phyloP scores from a whole-genome alignment of 2,113 vertebrate genomes.

The Cavia porcellus region DNA sequence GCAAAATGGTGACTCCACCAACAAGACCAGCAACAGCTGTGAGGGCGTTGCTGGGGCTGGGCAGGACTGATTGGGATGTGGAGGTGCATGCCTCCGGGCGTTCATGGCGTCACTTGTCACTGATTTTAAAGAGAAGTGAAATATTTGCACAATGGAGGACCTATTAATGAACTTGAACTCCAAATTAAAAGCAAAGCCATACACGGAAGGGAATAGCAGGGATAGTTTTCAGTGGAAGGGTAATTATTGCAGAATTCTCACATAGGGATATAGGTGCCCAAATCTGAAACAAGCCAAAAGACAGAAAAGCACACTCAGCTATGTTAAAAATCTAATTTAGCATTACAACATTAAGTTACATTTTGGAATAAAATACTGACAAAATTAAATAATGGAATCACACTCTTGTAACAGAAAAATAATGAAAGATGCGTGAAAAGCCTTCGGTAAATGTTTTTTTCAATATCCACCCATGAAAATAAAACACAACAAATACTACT shows the following conservation, averaged over 20 bases:
- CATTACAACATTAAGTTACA: neutral
- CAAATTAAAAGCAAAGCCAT: neutral
- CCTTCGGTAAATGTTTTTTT: neutral
- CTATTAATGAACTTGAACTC: neutral
- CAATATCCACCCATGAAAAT: neutral
- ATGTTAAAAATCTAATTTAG: neutral
- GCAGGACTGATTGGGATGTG: too few relatives aligned
- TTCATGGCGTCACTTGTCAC: too few relatives aligned
- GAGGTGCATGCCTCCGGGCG: too few relatives aligned
- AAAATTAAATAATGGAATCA: neutral
- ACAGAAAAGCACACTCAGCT: neutral
- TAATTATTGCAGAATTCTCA: neutral
- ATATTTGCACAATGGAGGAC: neutral
- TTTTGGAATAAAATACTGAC: neutral
- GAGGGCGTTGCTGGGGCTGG: too few relatives aligned
- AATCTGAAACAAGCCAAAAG: neutral
- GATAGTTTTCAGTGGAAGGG: neutral
- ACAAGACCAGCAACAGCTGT: too few relatives aligned
- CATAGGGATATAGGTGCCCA: neutral
- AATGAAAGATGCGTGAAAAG: neutral
- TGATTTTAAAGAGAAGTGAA: neutral
- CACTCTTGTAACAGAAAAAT: neutral
- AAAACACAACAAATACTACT: neutral
- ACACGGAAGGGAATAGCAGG: neutral
- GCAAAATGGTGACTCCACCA: too few relatives aligned